Conservation (phyloP, 2,113 vertebrate genomes). For the Bubo scandiacus region DNA sequence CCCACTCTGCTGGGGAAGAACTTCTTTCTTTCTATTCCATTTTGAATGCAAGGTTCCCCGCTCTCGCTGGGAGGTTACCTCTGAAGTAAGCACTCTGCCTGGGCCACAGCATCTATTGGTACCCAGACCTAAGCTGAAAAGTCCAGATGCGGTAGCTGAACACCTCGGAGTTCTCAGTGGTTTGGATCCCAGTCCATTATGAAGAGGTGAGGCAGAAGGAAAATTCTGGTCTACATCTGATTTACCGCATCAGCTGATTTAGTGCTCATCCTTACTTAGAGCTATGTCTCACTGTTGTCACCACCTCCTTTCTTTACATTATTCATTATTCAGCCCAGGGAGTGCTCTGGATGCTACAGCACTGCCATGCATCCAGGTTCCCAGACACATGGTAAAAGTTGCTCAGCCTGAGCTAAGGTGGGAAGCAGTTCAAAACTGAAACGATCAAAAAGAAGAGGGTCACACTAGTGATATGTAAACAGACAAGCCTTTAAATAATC, state of each 20-base stretch:
- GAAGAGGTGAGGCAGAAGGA: background rate
- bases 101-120: rapidly evolving
- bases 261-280: background rate
- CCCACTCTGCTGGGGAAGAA: background rate
- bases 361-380: background rate
- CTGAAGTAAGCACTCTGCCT: background rate
- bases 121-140: background rate
- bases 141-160: background rate
- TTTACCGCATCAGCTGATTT: background rate
- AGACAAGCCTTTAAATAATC: background rate
- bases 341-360: background rate
- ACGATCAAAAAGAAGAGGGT: background rate
- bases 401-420: background rate
- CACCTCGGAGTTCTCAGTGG: background rate
- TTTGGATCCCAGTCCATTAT: background rate
- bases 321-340: background rate
- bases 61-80: background rate
- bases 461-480: background rate
- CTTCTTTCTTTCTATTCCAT: background rate
- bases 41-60: background rate
- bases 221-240: background rate
- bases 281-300: background rate
- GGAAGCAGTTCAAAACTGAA: background rate
- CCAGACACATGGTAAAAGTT: rapidly evolving
- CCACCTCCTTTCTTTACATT: background rate